These are phyloP conservation scores for Lineus longissimus DNA, from an alignment of 1,140 invertebrate genomes.

Conservation along the genomic window DNA sequence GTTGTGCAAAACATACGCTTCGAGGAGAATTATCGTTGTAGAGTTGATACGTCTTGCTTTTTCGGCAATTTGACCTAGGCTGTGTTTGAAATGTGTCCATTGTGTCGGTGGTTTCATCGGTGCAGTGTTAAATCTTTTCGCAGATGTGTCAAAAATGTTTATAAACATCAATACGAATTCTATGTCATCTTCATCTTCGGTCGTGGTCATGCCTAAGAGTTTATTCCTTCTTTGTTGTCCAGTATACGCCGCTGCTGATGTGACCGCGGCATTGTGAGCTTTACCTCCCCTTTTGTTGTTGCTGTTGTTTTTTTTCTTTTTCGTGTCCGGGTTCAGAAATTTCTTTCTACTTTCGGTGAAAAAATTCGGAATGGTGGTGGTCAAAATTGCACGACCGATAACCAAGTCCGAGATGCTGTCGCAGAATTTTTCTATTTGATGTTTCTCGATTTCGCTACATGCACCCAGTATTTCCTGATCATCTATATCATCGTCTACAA, in stretches of 20 bases:
- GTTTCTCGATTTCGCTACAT: background rate
- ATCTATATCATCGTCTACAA: background rate
- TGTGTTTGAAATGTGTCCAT: background rate
- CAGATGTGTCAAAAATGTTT: background rate
- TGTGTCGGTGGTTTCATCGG: background rate
- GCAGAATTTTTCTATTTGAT: slow-evolving; percentile 7
- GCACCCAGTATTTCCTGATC: background rate
- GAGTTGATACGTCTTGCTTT: background rate
- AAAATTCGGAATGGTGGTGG: background rate
- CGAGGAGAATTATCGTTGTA: background rate
- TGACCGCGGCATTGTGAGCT: background rate
- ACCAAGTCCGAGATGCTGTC: slow-evolving; percentile 4
- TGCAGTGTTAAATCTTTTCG: background rate
- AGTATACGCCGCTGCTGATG: background rate
- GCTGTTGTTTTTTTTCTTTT: background rate
- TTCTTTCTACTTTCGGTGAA: slow-evolving; percentile 1
- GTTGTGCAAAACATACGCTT: background rate
- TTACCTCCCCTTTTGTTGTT: too few relatives aligned
- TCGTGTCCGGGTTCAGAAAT: background rate
- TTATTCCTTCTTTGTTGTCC: background rate
- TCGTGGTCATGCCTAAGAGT: background rate
- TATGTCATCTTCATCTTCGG: background rate
- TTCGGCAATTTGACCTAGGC: background rate
- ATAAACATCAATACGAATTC: slow-evolving; percentile 4
- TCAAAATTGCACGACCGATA: background rate